phyloP scores from a whole-genome alignment of 2,797 vertebrate species.

The Anolis apletophallus region DNA sequence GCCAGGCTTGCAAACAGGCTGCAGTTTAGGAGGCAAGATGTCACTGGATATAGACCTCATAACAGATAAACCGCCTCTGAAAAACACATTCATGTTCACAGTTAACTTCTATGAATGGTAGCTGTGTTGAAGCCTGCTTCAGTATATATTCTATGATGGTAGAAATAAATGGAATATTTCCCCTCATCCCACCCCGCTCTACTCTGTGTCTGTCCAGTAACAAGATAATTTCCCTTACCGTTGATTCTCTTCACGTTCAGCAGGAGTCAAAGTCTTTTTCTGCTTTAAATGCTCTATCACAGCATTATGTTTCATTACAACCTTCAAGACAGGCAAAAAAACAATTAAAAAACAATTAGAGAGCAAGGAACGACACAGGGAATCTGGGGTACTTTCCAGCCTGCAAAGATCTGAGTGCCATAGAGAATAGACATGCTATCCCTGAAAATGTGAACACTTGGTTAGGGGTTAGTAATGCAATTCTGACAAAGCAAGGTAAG shows the following conservation, averaged over 20 bases:
- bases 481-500: neutral
- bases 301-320: constrained; percentile 98
- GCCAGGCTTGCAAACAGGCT: no score
- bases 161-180: neutral
- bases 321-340: constrained; percentile 79
- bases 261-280: constrained; percentile 94
- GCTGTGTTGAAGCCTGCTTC: neutral
- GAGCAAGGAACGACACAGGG: constrained; percentile 15
- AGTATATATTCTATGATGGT: neutral
- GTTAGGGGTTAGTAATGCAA: neutral
- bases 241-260: constrained; percentile 96
- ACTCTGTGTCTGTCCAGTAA: neutral
- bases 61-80: neutral
- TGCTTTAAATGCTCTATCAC: constrained; percentile 97
- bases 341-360: constrained; percentile 20
- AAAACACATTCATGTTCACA: neutral
- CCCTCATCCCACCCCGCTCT: no score
- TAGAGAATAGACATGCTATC: neutral
- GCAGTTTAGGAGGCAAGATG: no score
- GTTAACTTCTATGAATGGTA: neutral
- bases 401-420: neutral
- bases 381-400: constrained; percentile 39
- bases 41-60: neutral
- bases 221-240: constrained; percentile 80
- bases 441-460: neutral